These are phyloP conservation scores for Clarias magur DNA, from an alignment of 2,113 vertebrate genomes.

Conservation along the genomic window DNA sequence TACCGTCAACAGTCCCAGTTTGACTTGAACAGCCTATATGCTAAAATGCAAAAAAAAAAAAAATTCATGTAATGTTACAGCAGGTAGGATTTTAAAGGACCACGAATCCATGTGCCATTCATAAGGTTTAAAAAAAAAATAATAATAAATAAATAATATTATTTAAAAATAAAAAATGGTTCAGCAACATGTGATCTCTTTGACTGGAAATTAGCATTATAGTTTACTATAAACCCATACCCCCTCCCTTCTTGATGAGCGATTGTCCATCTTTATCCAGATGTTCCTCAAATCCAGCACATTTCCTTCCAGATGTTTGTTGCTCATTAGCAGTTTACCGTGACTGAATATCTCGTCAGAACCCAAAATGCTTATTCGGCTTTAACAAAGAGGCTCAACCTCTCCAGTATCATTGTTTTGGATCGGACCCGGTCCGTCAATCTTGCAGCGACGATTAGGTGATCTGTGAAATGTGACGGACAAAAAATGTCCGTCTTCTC, in stretches of 20 bases:
- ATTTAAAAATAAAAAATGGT: neutral
- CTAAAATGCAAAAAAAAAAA: neutral
- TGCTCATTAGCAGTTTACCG: conserved; percentile 37
- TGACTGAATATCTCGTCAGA: neutral
- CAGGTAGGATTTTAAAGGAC: neutral
- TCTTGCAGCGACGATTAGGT: neutral
- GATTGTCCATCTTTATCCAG: conserved; percentile 5
- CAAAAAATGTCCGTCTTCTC: neutral
- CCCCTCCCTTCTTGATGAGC: neutral
- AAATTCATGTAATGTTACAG: neutral
- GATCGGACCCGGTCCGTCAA: neutral
- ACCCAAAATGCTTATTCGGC: conserved; percentile 48
- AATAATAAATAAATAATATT: neutral
- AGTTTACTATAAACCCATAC: neutral
- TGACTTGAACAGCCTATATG: no score
- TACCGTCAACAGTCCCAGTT: no score
- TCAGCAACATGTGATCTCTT: neutral
- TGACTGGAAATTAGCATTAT: neutral
- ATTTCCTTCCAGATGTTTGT: conserved; percentile 23
- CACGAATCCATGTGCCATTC: neutral
- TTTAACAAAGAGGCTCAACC: conserved; percentile 32
- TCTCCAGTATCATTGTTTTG: neutral
- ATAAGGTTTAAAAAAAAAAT: neutral
- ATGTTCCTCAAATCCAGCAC: conserved; percentile 8
- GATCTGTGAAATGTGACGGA: neutral